These are phyloP conservation scores for Stomatorhinus ivindoensis DNA, from an alignment of 2,113 vertebrate species.

Conservation along the genomic window DNA sequence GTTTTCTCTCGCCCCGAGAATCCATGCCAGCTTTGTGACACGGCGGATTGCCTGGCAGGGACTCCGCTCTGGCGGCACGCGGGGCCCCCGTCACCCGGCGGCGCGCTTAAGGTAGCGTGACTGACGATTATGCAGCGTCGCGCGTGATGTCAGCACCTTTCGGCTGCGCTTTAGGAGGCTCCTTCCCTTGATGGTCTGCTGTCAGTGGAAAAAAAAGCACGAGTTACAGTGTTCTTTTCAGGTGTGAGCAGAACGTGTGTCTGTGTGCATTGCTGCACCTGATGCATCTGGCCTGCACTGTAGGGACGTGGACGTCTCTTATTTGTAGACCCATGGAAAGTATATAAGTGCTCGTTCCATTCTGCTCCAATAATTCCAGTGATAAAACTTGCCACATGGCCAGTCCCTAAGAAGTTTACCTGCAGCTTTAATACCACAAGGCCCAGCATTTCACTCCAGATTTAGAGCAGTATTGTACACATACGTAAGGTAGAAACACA, in stretches of 20 bases:
- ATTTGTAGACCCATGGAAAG: neutral
- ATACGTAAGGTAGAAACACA: neutral
- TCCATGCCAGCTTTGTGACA: neutral
- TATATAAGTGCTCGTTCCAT: neutral
- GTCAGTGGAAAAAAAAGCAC: neutral
- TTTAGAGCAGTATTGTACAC: neutral
- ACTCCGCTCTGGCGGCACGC: neutral
- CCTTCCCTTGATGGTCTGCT: neutral
- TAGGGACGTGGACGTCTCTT: neutral
- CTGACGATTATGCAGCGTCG: neutral
- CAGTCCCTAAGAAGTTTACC: neutral
- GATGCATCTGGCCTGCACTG: neutral
- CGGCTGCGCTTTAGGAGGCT: neutral
- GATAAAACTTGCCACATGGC: neutral
- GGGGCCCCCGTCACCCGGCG: no score
- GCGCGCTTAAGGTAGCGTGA: neutral
- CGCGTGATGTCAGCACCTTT: neutral
- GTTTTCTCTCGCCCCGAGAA: no score
- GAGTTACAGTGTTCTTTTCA: neutral
- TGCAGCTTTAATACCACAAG: neutral
- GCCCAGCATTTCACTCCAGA: neutral
- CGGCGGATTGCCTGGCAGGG: neutral
- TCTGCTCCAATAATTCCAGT: neutral
- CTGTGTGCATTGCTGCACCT: neutral
- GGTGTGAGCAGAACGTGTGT: neutral